phyloP scores from a whole-genome alignment of 2,797 vertebrate genomes.

The Poeciliopsis presidionis region DNA sequence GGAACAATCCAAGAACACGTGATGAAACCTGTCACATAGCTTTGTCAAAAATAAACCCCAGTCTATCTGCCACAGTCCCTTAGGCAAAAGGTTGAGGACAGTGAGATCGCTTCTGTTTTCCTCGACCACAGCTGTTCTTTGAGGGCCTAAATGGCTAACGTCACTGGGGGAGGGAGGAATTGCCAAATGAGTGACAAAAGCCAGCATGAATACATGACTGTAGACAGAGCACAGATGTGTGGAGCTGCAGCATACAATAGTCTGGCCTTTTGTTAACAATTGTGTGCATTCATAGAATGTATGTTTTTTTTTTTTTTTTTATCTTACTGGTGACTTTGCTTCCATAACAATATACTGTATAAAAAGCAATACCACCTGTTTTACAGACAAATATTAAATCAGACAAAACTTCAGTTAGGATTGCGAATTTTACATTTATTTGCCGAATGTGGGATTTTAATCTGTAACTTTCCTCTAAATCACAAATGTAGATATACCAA shows the following conservation, averaged over 20 bases:
- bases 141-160: slow-evolving; percentile 22
- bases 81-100: slow-evolving; percentile 3
- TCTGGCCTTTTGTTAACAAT: slow-evolving; percentile 1
- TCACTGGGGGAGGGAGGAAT: slow-evolving; percentile 27
- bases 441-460: background rate
- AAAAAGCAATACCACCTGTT: background rate
- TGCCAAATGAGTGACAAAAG: slow-evolving; percentile 40
- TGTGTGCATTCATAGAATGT: background rate
- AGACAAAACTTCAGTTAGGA: background rate
- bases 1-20: slow-evolving; percentile 45
- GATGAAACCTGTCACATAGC: slow-evolving; percentile 63
- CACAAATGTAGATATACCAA: background rate
- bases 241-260: slow-evolving; percentile 8
- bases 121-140: slow-evolving; percentile 57
- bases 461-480: background rate
- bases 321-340: background rate
- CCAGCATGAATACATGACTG: slow-evolving; percentile 31
- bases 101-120: background rate
- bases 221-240: slow-evolving; percentile 38
- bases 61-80: slow-evolving; percentile 25
- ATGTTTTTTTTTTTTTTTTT: background rate
- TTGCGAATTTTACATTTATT: background rate
- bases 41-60: slow-evolving; percentile 62
- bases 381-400: background rate
- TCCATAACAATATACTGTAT: background rate